phyloP scores from a whole-genome alignment of 2,888 invertebrate species.

The Heliconius aoede region DNA sequence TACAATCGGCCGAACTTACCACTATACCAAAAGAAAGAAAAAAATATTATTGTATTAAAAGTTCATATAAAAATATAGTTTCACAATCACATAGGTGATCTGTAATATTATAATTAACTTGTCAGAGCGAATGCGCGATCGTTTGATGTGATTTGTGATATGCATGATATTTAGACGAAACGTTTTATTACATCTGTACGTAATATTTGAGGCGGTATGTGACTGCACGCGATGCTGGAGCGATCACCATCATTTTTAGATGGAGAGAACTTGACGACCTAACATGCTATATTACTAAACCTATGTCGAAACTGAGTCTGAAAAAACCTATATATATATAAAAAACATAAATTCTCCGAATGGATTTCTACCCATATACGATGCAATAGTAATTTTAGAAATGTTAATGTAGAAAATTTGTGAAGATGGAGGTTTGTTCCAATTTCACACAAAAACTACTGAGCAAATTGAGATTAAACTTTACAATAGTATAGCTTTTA shows the following conservation, averaged over 20 bases:
- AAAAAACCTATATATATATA: too few relatives aligned
- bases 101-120: constrained; percentile 42
- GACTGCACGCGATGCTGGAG: not conserved
- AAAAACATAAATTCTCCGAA: too few relatives aligned
- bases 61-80: not conserved
- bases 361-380: too few relatives aligned
- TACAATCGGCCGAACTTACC: too few relatives aligned
- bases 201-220: not conserved
- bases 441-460: too few relatives aligned
- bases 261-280: not conserved
- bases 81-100: not conserved
- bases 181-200: not conserved
- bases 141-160: constrained; percentile 35
- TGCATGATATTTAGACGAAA: constrained; percentile 6
- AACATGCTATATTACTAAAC: too few relatives aligned
- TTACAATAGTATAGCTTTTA: too few relatives aligned
- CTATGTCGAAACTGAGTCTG: too few relatives aligned
- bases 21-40: not conserved
- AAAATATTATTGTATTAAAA: not conserved
- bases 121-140: constrained; percentile 37
- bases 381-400: too few relatives aligned
- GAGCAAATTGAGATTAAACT: too few relatives aligned
- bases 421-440: too few relatives aligned
- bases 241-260: not conserved
- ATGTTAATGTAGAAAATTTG: too few relatives aligned